Conservation (phyloP, 2,888 invertebrate species). For the Troilus luridus region DNA sequence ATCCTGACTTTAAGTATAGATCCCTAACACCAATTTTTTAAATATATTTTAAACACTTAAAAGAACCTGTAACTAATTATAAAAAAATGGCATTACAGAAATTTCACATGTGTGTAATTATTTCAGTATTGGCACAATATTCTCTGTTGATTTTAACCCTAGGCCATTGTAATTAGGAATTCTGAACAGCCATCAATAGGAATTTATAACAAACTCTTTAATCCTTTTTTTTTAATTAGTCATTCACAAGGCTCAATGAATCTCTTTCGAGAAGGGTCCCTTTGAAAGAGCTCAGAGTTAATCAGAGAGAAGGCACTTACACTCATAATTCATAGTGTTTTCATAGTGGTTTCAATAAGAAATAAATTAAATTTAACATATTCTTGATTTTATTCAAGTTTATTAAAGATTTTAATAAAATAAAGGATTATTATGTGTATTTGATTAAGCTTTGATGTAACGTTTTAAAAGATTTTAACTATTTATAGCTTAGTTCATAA, state of each 20-base stretch:
- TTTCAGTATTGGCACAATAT: not conserved
- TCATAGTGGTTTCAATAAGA: not conserved
- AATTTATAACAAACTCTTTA: constrained; percentile 1
- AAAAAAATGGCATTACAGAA: not conserved
- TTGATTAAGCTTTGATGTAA: too few species aligned
- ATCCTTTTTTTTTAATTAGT: constrained; percentile 17
- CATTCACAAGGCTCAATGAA: not conserved
- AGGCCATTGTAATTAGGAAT: not conserved
- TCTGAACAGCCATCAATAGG: not conserved
- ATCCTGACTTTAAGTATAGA: too few species aligned
- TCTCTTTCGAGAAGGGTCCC: not conserved
- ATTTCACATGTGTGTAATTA: not conserved
- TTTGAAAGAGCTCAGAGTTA: not conserved
- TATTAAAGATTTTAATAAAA: not conserved
- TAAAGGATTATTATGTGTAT: not conserved
- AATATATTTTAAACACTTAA: too few species aligned
- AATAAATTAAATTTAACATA: not conserved
- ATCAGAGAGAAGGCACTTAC: not conserved
- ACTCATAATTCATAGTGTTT: not conserved
- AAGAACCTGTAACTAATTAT: not conserved
- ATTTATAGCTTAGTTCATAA: too few species aligned
- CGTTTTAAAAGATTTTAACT: too few species aligned
- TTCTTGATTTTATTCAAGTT: not conserved
- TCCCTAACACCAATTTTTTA: too few species aligned
- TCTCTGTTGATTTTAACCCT: not conserved